These are phyloP conservation scores for Sitophilus oryzae DNA, from an alignment of 1,140 invertebrate species.

Conservation along the genomic window DNA sequence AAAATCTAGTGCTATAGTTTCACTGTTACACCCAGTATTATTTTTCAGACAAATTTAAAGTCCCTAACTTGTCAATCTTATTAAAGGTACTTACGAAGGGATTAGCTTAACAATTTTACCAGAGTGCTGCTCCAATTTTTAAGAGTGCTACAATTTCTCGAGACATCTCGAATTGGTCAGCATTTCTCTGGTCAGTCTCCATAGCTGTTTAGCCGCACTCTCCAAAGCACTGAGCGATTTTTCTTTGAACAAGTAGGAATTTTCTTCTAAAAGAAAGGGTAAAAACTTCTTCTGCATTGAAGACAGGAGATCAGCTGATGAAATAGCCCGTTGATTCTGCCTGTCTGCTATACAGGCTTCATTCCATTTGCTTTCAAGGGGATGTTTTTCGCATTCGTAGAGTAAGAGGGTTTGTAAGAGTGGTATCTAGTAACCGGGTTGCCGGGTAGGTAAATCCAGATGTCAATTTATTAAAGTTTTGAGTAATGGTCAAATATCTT, in stretches of 20 bases:
- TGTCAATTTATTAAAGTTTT: conserved; percentile 93
- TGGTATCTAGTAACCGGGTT: conserved; percentile 92
- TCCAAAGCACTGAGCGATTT: conserved; percentile 89
- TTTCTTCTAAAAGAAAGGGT: conserved; percentile 92
- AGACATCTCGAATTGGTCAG: conserved; percentile 89
- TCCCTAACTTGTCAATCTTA: neutral
- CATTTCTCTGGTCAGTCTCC: conserved; percentile 89
- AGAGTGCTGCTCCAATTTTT: too few species aligned
- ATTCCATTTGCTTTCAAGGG: conserved; percentile 92
- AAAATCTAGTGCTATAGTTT: too few species aligned
- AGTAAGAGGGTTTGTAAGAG: conserved; percentile 90
- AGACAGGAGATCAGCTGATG: conserved; percentile 95
- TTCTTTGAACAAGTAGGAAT: conserved; percentile 88
- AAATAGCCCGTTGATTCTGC: conserved; percentile 94
- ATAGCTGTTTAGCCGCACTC: conserved; percentile 93
- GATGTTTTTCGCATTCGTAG: conserved; percentile 98
- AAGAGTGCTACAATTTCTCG: conserved; percentile 72
- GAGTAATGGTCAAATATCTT: conserved; percentile 84
- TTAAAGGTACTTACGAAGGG: conserved; percentile 4
- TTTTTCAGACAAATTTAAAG: neutral
- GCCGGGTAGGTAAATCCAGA: conserved; percentile 84
- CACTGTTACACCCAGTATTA: neutral
- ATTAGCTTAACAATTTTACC: neutral
- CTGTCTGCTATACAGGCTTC: conserved; percentile 88
- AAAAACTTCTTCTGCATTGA: conserved; percentile 92